These are phyloP conservation scores for Notolepis coatsorum DNA, from an alignment of 2,797 vertebrate species.

Conservation along the genomic window DNA sequence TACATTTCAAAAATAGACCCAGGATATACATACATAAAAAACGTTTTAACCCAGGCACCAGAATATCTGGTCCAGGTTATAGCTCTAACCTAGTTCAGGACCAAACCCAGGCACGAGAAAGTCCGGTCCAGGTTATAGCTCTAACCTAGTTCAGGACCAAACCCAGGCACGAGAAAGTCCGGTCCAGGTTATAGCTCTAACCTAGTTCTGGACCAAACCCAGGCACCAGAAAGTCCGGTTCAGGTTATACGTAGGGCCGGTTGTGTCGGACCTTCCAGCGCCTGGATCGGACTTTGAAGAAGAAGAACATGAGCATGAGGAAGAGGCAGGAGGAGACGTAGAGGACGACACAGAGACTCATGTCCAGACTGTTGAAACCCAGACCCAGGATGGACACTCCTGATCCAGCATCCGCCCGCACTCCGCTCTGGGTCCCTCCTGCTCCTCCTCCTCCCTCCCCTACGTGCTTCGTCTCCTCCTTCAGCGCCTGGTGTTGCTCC, in stretches of 20 bases:
- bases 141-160: background rate
- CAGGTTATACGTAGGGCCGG: constrained; percentile 81
- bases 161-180: background rate
- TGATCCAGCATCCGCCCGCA: constrained; percentile 10
- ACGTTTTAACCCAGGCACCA: no score
- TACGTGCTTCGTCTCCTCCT: no score
- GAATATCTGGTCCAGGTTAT: no score
- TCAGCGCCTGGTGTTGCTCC: constrained; percentile 1
- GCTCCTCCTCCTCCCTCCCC: constrained; percentile 12
- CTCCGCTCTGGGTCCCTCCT: background rate
- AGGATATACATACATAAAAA: no score
- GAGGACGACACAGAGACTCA: constrained; percentile 94
- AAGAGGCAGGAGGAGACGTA: constrained; percentile 90
- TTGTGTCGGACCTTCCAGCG: constrained; percentile 84
- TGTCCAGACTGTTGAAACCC: constrained; percentile 94
- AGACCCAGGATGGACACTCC: constrained; percentile 80
- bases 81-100: no score
- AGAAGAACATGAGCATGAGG: constrained; percentile 94
- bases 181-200: background rate
- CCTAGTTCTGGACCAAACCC: background rate
- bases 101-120: no score
- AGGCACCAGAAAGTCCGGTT: constrained; percentile 1
- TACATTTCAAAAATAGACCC: no score
- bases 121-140: background rate
- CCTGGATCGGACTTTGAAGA: constrained; percentile 89